Conservation (phyloP, 2,888 invertebrate genomes). For the Xylota segnis region DNA sequence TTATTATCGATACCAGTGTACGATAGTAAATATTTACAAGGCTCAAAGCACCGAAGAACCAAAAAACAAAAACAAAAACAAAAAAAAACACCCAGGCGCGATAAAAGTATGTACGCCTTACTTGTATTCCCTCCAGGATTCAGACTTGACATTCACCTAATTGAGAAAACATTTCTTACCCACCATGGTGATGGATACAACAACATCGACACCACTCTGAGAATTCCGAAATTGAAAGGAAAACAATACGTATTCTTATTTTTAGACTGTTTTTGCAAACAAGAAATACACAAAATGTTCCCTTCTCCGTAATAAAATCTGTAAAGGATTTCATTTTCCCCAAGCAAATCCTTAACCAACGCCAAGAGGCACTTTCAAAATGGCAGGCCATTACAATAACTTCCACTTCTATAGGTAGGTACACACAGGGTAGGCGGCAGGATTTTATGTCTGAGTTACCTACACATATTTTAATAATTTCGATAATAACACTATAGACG, state of each 20-base stretch:
- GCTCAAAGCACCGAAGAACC: background rate
- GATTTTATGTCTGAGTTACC: constrained; percentile 20
- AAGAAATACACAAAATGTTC: background rate
- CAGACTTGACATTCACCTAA: background rate
- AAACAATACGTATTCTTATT: background rate
- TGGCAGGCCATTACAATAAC: constrained; percentile 34
- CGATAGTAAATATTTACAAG: constrained; percentile 1
- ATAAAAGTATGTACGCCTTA: background rate
- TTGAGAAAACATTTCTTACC: constrained; percentile 6
- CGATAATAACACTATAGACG: constrained; percentile 28
- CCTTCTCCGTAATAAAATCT: background rate
- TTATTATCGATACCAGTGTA: constrained; percentile 19
- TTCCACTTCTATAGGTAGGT: constrained; percentile 16
- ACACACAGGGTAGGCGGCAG: constrained; percentile 12
- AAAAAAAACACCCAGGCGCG: background rate
- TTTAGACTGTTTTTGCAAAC: background rate
- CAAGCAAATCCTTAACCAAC: constrained; percentile 16
- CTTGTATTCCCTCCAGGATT: background rate
- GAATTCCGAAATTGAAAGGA: constrained; percentile 1
- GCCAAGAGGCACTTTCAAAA: constrained; percentile 19
- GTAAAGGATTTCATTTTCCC: constrained; percentile 26
- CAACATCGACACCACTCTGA: background rate
- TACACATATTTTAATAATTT: constrained; percentile 32
- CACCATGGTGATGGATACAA: background rate
- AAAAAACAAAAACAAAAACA: background rate